Evolutionary conservation across 2,113 vertebrate species (phyloP).

Genomic region (Cathartes aura): DNA sequence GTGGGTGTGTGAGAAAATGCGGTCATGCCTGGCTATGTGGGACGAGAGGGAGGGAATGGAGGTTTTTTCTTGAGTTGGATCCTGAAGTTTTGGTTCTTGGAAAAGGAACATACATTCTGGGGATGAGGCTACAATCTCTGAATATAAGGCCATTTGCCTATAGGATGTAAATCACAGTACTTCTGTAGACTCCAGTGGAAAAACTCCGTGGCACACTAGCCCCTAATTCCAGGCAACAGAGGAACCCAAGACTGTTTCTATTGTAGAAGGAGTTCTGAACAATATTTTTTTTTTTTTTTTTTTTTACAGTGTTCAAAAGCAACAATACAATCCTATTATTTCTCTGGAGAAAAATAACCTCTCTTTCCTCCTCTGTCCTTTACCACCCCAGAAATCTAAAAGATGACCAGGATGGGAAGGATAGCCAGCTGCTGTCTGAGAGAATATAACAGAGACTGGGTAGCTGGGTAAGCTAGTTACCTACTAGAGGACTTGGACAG

Average conservation of each 20-base stretch:
- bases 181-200: background rate
- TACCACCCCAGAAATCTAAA: background rate
- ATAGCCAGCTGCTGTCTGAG: background rate
- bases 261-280: background rate
- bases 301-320: background rate
- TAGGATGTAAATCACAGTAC: background rate
- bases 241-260: background rate
- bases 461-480: background rate
- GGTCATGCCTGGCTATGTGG: background rate
- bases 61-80: background rate
- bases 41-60: background rate
- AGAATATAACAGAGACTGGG: background rate
- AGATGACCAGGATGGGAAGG: background rate
- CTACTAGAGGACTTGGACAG: background rate
- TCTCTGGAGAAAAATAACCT: background rate
- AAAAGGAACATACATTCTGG: background rate
- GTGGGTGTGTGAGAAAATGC: background rate
- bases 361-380: background rate
- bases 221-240: background rate
- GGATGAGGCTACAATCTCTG: background rate
- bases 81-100: background rate
- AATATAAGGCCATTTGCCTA: background rate
- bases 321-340: background rate
- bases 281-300: background rate
- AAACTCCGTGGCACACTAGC: background rate